Percentiles rank a stretch among this genome's conserved stretches.
Evolutionary conservation across 2,797 vertebrate species (phyloP).

Genomic region (Enoplosus armatus): DNA sequence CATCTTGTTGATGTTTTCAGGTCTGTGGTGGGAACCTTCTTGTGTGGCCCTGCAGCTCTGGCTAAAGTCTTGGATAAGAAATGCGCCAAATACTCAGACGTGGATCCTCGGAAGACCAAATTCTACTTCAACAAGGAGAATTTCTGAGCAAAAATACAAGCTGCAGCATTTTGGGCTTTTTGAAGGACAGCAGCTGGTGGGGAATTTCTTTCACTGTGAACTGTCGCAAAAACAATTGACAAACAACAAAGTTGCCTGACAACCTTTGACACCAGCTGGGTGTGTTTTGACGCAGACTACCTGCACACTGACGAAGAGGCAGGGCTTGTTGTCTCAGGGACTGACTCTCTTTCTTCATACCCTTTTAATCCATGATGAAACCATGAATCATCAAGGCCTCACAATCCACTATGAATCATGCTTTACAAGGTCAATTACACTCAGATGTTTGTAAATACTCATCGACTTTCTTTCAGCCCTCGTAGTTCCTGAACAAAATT

Average conservation of each 20-base stretch:
- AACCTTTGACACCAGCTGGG: background rate
- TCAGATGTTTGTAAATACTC: background rate
- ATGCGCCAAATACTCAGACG: slow-evolving; percentile 89
- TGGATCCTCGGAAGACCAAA: slow-evolving; percentile 92
- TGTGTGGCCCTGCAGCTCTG: slow-evolving; percentile 88
- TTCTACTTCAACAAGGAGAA: slow-evolving; percentile 98
- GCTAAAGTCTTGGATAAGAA: slow-evolving; percentile 87
- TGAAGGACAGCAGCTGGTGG: background rate
- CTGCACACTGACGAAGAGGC: background rate
- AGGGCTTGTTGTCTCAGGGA: slow-evolving; percentile 11
- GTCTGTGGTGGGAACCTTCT: slow-evolving; percentile 91
- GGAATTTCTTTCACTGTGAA: background rate
- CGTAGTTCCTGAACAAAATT: background rate
- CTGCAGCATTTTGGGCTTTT: background rate
- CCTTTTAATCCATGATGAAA: background rate
- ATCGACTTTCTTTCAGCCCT: too few relatives aligned
- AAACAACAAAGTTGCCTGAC: background rate
- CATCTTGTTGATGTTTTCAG: slow-evolving; percentile 66
- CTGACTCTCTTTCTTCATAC: background rate
- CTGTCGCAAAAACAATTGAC: background rate
- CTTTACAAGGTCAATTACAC: background rate
- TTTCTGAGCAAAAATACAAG: slow-evolving; percentile 82
- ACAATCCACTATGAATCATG: background rate
- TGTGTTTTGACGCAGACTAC: background rate
- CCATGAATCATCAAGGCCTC: background rate